A percentile compares a stretch with the other conserved stretches of the same genome.
phyloP scores from a whole-genome alignment of 2,888 invertebrate genomes.

The Rotaria magnacalcarata region DNA sequence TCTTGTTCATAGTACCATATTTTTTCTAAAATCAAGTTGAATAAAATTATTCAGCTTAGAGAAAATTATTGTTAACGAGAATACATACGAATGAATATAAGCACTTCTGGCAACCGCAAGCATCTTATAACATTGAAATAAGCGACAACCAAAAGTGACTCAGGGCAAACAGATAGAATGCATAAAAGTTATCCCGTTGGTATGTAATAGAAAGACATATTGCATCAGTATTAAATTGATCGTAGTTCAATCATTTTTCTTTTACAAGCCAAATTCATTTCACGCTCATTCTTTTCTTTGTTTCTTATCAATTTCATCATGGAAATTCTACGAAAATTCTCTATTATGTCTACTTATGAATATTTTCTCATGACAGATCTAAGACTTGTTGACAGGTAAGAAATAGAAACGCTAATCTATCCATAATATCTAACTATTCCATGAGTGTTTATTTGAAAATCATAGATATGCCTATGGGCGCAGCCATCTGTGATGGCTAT shows the following conservation, averaged over 20 bases:
- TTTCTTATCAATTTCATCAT: not conserved
- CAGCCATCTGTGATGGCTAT: not conserved
- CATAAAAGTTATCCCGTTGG: not conserved
- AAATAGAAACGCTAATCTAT: not conserved
- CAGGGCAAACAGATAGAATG: not conserved
- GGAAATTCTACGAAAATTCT: no score
- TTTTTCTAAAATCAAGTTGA: not conserved
- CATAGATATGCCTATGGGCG: not conserved
- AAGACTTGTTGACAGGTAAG: not conserved
- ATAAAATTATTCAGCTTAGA: not conserved
- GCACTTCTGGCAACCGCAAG: no score
- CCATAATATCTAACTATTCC: not conserved
- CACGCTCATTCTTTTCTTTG: not conserved
- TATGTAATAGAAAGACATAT: not conserved
- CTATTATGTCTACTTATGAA: no score
- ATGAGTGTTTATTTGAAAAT: conserved; percentile 6
- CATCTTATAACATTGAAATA: not conserved
- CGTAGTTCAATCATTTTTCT: not conserved
- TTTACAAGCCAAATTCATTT: not conserved
- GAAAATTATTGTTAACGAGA: not conserved
- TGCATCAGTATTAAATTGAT: not conserved
- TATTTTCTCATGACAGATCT: no score
- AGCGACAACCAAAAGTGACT: not conserved
- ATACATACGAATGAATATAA: not conserved
- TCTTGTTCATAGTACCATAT: not conserved